phyloP scores from a whole-genome alignment of 2,113 vertebrate genomes.

The Bagarius yarrelli region DNA sequence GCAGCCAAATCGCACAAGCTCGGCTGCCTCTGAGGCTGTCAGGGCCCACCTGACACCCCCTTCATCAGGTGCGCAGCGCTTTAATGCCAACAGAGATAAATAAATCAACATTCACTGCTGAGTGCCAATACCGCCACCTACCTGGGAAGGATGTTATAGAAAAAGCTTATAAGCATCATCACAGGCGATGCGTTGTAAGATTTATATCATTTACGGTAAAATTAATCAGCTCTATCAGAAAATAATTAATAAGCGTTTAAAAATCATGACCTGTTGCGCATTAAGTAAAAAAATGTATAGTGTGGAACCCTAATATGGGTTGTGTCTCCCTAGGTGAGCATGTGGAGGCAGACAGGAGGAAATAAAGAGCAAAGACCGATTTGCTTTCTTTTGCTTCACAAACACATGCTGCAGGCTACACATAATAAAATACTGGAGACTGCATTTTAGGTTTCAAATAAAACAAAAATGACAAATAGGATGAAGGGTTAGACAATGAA shows the following conservation, averaged over 20 bases:
- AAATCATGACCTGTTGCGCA: constrained; percentile 3
- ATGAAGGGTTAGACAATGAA: constrained; percentile 33
- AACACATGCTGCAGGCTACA: neutral
- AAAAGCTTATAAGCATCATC: constrained; percentile 25
- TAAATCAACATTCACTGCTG: constrained; percentile 68
- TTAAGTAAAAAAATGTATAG: neutral
- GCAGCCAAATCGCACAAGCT: constrained; percentile 74
- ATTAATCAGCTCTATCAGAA: neutral
- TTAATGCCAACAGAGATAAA: constrained; percentile 73
- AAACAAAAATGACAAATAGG: constrained; percentile 20
- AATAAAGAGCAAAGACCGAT: constrained; percentile 58
- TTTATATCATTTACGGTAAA: constrained; percentile 1
- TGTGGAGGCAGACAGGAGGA: constrained; percentile 66
- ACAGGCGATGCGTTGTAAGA: neutral
- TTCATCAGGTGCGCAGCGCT: constrained; percentile 73
- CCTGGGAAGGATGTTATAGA: constrained; percentile 54
- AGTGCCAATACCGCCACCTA: constrained; percentile 67
- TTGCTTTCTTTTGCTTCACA: constrained; percentile 35
- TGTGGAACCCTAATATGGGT: no score
- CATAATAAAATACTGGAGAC: constrained; percentile 13
- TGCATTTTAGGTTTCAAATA: constrained; percentile 45
- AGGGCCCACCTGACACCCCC: constrained; percentile 72
- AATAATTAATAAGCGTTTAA: neutral
- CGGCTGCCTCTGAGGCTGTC: constrained; percentile 73
- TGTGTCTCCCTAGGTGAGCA: constrained; percentile 38